Evolutionary conservation across 2,113 vertebrate species (phyloP), one percentile per base, ranked within the genome.

Genomic region (Fukomys damarensis): DNA sequence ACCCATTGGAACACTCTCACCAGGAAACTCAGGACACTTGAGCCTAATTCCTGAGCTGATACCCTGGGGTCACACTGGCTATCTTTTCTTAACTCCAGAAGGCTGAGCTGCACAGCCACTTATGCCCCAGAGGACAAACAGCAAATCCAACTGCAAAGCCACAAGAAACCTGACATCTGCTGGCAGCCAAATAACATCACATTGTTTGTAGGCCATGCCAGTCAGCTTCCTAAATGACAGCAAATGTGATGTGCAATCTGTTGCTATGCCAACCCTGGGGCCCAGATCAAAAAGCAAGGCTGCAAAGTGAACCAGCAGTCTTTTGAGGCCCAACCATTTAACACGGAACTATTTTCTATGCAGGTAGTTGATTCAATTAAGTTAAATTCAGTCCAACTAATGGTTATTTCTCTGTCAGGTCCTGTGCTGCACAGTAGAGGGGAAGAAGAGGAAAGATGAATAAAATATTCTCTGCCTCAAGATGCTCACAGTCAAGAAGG

Each of bases 111-210:
- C 58, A 13, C 13, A 14, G 74, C 49, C 30, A 16, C 7, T 89
- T 49, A 56, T 38, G 63, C 70, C 63, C 24, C 66, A 86, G 90
- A 92, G 49, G 94, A 89, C 19, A 88, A 95, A 95, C 16, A 94
- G 58, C 66, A 81, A 72, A 68, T 66, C 66, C 82, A 46, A 24
- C 58, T 38, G 16, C 5, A 87, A 76, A 81, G 22, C 66, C 82
- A 43, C 30, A 2, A 63, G 72, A 82, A 97, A 82, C 9, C 90
- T n/a, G 56, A 79, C 86, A 89, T 59, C 74, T 59, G 49, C 87
- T 80, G 63, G 87, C 80, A 94, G 70, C 19, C 30, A 61, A 41
- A 61, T 54, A 56, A 54, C n/a, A n/a, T 59, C 41, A 38, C 22
- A 0, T 22, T 43, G 38, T 70, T 22, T 43, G 38, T 70, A 66